These are phyloP conservation scores for Cotesia glomerata DNA, from an alignment of 1,140 invertebrate species.

Conservation along the genomic window DNA sequence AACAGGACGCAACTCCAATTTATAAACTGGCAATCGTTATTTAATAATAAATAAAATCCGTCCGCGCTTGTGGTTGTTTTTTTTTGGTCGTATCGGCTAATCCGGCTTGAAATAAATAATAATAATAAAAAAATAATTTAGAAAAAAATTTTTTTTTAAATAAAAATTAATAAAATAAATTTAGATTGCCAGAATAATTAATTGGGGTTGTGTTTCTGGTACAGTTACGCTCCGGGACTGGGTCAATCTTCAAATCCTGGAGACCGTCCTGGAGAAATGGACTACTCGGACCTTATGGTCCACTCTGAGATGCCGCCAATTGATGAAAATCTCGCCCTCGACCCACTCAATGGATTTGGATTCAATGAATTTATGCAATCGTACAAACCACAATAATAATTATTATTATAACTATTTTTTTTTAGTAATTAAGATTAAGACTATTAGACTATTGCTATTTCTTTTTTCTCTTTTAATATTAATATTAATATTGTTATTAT, in stretches of 20 bases:
- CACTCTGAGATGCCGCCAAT: slow-evolving; percentile 53
- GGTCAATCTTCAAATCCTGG: slow-evolving; percentile 50
- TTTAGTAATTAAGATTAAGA: not conserved
- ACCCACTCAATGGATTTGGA: slow-evolving; percentile 51
- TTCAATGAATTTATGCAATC: slow-evolving; percentile 58
- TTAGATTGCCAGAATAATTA: slow-evolving; percentile 54
- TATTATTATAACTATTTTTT: slow-evolving; percentile 28
- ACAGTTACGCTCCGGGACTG: slow-evolving; percentile 60
- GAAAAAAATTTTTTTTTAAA: slow-evolving; percentile 7
- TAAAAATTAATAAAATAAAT: slow-evolving; percentile 27
- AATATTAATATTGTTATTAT: not conserved
- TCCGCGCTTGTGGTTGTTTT: slow-evolving; percentile 38
- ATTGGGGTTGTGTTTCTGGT: slow-evolving; percentile 64
- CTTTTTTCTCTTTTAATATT: not conserved
- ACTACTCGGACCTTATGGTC: slow-evolving; percentile 58
- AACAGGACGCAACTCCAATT: slow-evolving; percentile 62
- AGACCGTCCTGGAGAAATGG: slow-evolving; percentile 56
- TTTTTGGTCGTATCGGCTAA: slow-evolving; percentile 58
- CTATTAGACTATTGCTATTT: not conserved
- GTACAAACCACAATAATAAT: slow-evolving; percentile 54
- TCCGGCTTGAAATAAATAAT: slow-evolving; percentile 44
- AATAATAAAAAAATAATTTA: not conserved
- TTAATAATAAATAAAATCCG: slow-evolving; percentile 8
- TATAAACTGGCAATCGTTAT: slow-evolving; percentile 55
- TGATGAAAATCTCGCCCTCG: slow-evolving; percentile 60